phyloP scores from a whole-genome alignment of 2,888 invertebrate species.

The Sinhomidia bicolor region DNA sequence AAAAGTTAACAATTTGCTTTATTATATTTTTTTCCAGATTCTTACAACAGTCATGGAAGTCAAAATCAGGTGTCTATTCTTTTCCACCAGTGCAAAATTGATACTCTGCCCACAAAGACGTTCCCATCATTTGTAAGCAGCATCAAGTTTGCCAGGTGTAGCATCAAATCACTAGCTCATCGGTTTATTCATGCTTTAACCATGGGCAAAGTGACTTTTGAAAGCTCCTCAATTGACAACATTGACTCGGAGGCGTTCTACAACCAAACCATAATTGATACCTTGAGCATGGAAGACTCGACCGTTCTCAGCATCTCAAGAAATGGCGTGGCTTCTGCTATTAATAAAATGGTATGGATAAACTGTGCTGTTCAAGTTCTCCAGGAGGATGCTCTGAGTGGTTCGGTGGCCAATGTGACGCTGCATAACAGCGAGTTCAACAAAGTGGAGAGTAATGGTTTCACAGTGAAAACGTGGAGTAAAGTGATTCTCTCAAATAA shows the following conservation, averaged over 20 bases:
- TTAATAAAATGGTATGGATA: conserved; percentile 75
- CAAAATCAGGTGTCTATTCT: conserved; percentile 60
- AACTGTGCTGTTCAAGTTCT: conserved; percentile 69
- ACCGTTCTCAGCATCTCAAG: conserved; percentile 66
- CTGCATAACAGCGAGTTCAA: conserved; percentile 82
- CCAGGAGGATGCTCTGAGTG: conserved; percentile 72
- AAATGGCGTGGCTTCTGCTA: conserved; percentile 75
- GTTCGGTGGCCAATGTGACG: conserved; percentile 68
- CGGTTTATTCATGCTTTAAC: conserved; percentile 87
- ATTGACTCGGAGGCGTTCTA: conserved; percentile 77
- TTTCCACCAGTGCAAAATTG: conserved; percentile 73
- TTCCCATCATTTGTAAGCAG: conserved; percentile 77
- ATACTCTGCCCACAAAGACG: conserved; percentile 74
- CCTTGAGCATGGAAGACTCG: conserved; percentile 71
- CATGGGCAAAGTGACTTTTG: conserved; percentile 85
- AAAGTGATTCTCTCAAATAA: conserved; percentile 86
- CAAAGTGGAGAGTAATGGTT: conserved; percentile 84
- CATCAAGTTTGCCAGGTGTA: conserved; percentile 82
- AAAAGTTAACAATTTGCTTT: background rate
- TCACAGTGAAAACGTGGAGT: conserved; percentile 87
- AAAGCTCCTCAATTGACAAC: conserved; percentile 78
- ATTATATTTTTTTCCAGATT: conserved; percentile 25
- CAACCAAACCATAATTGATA: conserved; percentile 85
- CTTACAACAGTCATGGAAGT: conserved; percentile 43
- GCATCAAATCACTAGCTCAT: conserved; percentile 84